Base-by-base conservation (phyloP, 92 coral and sea anemone species). In the Epizoanthus stellaris region DNA sequence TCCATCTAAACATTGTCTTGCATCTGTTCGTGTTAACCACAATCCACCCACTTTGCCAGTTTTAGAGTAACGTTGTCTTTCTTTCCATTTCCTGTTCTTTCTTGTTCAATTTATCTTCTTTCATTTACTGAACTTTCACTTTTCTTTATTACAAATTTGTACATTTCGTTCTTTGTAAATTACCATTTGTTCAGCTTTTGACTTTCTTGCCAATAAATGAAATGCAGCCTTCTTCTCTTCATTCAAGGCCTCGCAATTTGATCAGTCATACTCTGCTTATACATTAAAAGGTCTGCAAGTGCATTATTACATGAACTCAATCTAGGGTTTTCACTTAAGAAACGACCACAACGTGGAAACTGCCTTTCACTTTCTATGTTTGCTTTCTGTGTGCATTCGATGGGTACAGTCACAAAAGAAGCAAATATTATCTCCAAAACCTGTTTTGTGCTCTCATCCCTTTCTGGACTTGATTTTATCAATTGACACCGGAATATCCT, bases 371-470 rank as follows among this genome's bases (percentile, higher is more conserved):
- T 75, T 75, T 75, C 67, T 20, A 75, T 49, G 16, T 53, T 57
- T 75, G 80, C 54, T 36, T 75, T 75, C 53, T 75, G 53, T 15
- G 53, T 53, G 15, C 64, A 45, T 57, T 75, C 23, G 42, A 65
- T 59, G 0, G 80, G 25, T 5, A 56, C 80, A 25, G 59, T 75
- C 4, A 75, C 80, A 75, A 81, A 66, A 20, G 60, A 68, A 17
- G 73, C 52, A 39, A 81, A 66, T 16, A 67, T 63, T 38, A 67
- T 54, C 53, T 52, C 39, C 15, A 67, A 23, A 17, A 66, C 36
- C 16, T 81, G 74, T 30, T 66, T 42, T 63, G 85, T 81, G 20
- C 73, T 54, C 36, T 62, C 74, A 81, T 81, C 75, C 49, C 65
- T 23, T 36, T 67, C 75, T 4, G 9, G 2, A 23, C 67, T 81